Percentiles rank a stretch among this genome's conserved stretches.
Conservation (phyloP, 2,888 invertebrate species). For the Himalopsyche japonica region DNA sequence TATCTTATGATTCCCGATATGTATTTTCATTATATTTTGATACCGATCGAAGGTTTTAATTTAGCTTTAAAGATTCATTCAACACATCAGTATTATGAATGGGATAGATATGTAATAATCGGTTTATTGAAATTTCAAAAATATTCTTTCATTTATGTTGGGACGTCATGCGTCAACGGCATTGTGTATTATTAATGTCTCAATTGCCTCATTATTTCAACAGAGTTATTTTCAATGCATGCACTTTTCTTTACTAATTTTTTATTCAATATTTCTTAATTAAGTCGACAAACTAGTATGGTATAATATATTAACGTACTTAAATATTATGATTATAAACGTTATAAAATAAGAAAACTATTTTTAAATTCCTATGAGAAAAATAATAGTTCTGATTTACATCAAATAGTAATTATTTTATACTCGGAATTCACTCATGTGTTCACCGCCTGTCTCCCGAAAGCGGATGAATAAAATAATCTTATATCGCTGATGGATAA, state of each 20-base stretch:
- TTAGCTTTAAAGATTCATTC: not conserved
- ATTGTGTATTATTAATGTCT: no score
- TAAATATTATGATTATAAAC: not conserved
- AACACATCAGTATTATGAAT: not conserved
- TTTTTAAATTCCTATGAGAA: no score
- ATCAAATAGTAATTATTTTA: no score
- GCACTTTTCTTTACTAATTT: not conserved
- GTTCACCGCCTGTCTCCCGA: no score
- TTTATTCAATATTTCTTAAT: not conserved
- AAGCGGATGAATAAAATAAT: no score
- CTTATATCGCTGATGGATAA: no score
- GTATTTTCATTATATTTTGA: not conserved
- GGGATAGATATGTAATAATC: not conserved
- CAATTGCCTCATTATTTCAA: no score
- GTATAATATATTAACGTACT: not conserved
- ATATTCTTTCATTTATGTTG: no score
- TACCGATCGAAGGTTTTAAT: not conserved
- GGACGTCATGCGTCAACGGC: no score
- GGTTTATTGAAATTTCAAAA: not conserved
- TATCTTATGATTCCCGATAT: conserved; percentile 19
- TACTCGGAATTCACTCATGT: no score
- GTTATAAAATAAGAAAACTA: not conserved
- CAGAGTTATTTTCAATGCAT: no score
- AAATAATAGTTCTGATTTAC: no score
- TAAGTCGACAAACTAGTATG: not conserved